Evolutionary conservation across 2,888 invertebrate species (phyloP).

Genomic region (Ophraella communa): DNA sequence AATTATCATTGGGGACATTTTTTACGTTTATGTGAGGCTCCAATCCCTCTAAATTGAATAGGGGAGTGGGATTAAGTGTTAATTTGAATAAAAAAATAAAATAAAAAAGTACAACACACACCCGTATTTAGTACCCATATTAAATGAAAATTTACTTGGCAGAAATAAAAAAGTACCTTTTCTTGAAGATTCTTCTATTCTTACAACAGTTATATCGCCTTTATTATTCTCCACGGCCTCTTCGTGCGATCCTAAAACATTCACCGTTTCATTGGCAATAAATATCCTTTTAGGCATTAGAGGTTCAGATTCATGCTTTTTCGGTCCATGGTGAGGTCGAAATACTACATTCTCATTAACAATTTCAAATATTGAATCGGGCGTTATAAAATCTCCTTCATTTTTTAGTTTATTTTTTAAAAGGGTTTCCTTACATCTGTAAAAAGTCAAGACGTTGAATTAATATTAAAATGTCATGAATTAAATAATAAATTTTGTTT

Average conservation of each 20-base stretch:
- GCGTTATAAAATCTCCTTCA: constrained; percentile 68
- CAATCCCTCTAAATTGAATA: no score
- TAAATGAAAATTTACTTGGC: neutral
- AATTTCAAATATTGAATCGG: constrained; percentile 73
- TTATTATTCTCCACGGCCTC: constrained; percentile 66
- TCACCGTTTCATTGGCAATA: constrained; percentile 76
- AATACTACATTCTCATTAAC: constrained; percentile 70
- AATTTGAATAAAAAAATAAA: no score
- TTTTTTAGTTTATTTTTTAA: constrained; percentile 53
- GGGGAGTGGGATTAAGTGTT: no score
- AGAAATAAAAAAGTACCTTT: constrained; percentile 41
- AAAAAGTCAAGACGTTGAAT: no score
- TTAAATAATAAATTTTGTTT: no score
- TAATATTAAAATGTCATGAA: no score
- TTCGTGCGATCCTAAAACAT: constrained; percentile 66
- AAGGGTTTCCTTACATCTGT: constrained; percentile 65
- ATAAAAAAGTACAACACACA: no score
- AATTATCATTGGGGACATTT: no score
- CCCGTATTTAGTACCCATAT: no score
- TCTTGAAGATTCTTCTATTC: constrained; percentile 41
- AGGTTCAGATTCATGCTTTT: constrained; percentile 61
- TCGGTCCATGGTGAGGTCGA: constrained; percentile 57
- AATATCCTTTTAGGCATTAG: constrained; percentile 70
- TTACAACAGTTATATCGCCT: constrained; percentile 34
- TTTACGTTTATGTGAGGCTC: no score